Evolutionary conservation across 2,797 vertebrate genomes (phyloP).

Genomic region (Ceryle rudis): DNA sequence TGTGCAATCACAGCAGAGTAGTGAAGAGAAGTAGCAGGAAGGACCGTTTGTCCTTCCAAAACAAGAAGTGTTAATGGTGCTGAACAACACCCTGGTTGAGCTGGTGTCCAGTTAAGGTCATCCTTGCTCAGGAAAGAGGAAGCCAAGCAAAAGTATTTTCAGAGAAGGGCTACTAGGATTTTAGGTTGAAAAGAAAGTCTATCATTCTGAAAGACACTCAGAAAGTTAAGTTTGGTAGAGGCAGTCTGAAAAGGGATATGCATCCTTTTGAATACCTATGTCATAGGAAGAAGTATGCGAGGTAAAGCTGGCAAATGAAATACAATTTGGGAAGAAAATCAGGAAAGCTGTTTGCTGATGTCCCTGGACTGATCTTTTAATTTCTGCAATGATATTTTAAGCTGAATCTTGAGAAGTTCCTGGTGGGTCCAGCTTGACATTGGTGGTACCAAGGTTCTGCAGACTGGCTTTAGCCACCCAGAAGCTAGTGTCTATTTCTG

Average conservation of each 20-base stretch:
- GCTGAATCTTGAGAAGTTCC: background rate
- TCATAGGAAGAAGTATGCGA: background rate
- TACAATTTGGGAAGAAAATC: background rate
- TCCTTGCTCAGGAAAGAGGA: background rate
- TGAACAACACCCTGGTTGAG: background rate
- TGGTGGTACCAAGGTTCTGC: too few species aligned
- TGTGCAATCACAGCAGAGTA: background rate
- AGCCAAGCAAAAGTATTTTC: background rate
- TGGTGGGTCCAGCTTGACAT: background rate
- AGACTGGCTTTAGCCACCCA: background rate
- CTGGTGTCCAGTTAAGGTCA: background rate
- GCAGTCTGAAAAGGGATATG: background rate
- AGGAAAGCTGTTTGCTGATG: background rate
- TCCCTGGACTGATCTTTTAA: background rate
- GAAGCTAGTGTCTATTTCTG: background rate
- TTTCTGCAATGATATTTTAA: background rate
- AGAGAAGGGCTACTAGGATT: background rate
- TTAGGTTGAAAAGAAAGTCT: background rate
- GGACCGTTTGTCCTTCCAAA: background rate
- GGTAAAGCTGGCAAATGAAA: background rate
- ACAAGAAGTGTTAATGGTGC: background rate
- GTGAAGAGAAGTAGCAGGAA: too few species aligned
- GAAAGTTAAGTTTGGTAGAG: background rate
- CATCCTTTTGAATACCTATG: background rate
- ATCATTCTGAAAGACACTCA: background rate